Base-by-base conservation (phyloP, 2,888 invertebrate species). In the Spilosoma lubricipeda region DNA sequence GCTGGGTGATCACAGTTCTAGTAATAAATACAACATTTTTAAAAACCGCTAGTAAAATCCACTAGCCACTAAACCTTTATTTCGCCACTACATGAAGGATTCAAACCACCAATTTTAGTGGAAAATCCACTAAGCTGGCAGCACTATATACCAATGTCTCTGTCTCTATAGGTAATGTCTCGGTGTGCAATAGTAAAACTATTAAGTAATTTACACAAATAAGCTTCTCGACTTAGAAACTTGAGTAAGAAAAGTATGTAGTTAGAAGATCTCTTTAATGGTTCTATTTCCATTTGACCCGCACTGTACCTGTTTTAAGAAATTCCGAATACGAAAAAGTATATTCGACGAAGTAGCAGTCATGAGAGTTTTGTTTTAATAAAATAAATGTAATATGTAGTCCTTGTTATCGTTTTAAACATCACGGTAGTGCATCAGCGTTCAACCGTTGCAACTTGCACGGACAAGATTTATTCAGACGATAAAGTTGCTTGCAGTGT, bases 401-500 rank as follows among this genome's bases (percentile, higher is more conserved):
- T 63, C 18, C 30, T 63, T 63, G 8, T 18, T 63, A 30, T 59
- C 59, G n/a, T 59, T 27, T 5, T 27, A 59, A 59, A 27, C 59
- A 27, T 59, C 27, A 59, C 59, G 27, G 59, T 59, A 59, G 59
- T 59, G 56, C n/a, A n/a, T 56, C 56, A 56, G 11, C n/a, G 15
- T 59, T 59, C 4, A 65, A 65, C 36, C 59, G 27, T 59, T 27
- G 59, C 13, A 27, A 27, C 59, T 59, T 59, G 59, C 59, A 59
- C 27, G 15, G 27, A 59, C 59, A 27, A 59, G 59, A 59, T 63
- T 63, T 18, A 63, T 63, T 63, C 63, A 63, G 63, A 63, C 63
- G 59, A 71, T 73, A 74, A 45, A 75, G 52, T 30, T 63, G 63
- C 63, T 30, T 63, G 5, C 63, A 63, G 63, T 72, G 67, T 67